A percentile compares a stretch with the other conserved stretches of the same genome.
Conservation (phyloP, 2,797 vertebrate species). For the Rhynchotus rufescens region DNA sequence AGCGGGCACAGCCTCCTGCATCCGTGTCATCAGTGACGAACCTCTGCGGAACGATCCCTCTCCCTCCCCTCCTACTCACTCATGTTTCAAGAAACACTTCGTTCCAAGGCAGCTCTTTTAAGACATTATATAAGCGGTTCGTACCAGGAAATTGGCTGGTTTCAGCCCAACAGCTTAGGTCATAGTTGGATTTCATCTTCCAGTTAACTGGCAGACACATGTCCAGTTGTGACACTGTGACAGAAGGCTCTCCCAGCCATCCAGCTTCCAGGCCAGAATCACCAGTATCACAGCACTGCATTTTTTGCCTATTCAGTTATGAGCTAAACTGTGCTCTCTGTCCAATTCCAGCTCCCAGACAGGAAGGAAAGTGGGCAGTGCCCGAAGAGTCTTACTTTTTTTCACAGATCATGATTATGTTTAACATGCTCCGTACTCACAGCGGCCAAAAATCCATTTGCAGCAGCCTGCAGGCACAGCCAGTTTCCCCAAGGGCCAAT, state of each 20-base stretch:
- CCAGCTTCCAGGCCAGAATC: background rate
- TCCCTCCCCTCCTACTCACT: slow-evolving; percentile 42
- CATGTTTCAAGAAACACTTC: background rate
- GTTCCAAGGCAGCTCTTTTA: slow-evolving; percentile 35
- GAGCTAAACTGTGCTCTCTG: slow-evolving; percentile 12
- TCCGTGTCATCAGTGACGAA: slow-evolving; percentile 40
- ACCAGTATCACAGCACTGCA: background rate
- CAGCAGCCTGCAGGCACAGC: slow-evolving; percentile 41
- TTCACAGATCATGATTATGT: slow-evolving; percentile 56
- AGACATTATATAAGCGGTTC: slow-evolving; percentile 3
- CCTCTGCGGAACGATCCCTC: background rate
- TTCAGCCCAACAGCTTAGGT: slow-evolving; percentile 46
- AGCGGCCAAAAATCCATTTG: slow-evolving; percentile 64
- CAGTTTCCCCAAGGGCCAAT: slow-evolving; percentile 49
- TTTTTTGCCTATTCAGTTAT: slow-evolving; percentile 15
- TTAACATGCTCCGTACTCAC: slow-evolving; percentile 62
- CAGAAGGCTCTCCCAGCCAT: background rate
- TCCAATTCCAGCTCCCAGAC: slow-evolving; percentile 77
- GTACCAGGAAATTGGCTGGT: slow-evolving; percentile 12
- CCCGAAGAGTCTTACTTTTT: slow-evolving; percentile 78
- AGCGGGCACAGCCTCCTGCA: background rate
- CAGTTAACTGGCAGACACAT: fast-evolving
- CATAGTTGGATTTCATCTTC: slow-evolving; percentile 6
- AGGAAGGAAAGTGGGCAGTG: slow-evolving; percentile 87
- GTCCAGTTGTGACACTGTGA: background rate